A percentile compares a stretch with the other conserved stretches of the same genome.
phyloP scores from a whole-genome alignment of 1,140 invertebrate genomes.

The Macrotrachela quadricornifera region DNA sequence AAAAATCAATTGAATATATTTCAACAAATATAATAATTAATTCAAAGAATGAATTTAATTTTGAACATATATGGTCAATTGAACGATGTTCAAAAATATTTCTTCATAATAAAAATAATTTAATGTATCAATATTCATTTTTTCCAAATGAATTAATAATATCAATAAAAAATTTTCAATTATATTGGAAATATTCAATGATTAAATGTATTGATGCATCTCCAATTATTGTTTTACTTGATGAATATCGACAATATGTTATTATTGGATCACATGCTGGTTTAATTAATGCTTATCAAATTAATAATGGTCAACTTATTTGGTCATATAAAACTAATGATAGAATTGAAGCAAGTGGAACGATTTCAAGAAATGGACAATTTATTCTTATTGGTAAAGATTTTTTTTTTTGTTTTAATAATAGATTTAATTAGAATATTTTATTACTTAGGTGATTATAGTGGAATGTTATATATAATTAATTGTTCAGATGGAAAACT shows the following conservation, averaged over 20 bases:
- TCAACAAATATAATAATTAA: too few species aligned
- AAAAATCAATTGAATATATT: too few species aligned
- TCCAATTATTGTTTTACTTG: conserved; percentile 37
- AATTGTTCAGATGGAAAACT: conserved; percentile 34
- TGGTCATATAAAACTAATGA: conserved; percentile 32
- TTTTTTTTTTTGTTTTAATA: neutral
- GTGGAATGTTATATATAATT: conserved; percentile 42
- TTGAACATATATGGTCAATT: too few species aligned
- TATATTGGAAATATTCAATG: conserved; percentile 36
- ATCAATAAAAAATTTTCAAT: too few species aligned
- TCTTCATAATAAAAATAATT: too few species aligned
- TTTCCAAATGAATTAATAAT: too few species aligned
- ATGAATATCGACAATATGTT: conserved; percentile 13
- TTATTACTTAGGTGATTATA: conserved; percentile 40
- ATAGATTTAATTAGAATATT: too few species aligned
- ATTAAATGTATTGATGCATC: conserved; percentile 47
- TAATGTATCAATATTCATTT: too few species aligned
- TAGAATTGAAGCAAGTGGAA: conserved; percentile 38
- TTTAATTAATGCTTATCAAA: conserved; percentile 34
- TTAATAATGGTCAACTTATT: conserved; percentile 18
- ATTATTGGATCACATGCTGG: conserved; percentile 42
- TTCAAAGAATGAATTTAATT: too few species aligned
- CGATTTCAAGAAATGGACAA: conserved; percentile 23
- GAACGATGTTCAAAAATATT: too few species aligned
- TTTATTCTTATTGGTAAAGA: conserved; percentile 26